Conservation (phyloP, 1,140 invertebrate species). For the Drosophila sechellia region DNA sequence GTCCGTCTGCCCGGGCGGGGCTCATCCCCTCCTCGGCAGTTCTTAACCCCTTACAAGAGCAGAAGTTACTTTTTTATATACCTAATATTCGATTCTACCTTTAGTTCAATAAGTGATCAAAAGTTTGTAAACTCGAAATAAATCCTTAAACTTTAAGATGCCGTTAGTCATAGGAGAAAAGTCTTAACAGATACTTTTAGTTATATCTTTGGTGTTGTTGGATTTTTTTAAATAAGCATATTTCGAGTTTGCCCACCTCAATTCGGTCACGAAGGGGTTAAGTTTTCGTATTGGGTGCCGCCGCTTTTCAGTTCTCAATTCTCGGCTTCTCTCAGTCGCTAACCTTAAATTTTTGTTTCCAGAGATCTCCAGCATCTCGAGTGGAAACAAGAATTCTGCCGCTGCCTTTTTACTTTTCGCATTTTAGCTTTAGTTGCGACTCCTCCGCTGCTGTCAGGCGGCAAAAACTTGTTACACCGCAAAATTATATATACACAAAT, state of each 20-base stretch:
- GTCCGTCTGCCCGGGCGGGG: conserved; percentile 34
- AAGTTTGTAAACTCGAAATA: too few species aligned
- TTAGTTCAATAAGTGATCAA: too few species aligned
- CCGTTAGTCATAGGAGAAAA: too few species aligned
- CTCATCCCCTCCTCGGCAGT: not conserved
- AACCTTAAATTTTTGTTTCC: conserved; percentile 72
- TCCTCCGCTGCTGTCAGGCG: conserved; percentile 69
- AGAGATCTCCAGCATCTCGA: conserved; percentile 59
- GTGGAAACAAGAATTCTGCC: conserved; percentile 74
- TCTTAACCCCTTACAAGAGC: conserved; percentile 12
- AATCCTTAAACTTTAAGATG: too few species aligned
- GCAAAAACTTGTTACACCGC: conserved; percentile 78
- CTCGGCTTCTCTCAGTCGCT: conserved; percentile 53
- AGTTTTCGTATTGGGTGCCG: conserved; percentile 21
- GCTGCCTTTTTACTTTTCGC: conserved; percentile 31
- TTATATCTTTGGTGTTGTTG: too few species aligned
- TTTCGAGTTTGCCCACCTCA: conserved; percentile 6
- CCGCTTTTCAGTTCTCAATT: conserved; percentile 21
- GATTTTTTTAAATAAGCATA: not conserved
- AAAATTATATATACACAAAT: conserved; percentile 59
- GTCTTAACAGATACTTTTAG: too few species aligned
- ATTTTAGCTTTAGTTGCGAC: conserved; percentile 52
- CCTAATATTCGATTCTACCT: too few species aligned
- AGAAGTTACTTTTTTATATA: not conserved
- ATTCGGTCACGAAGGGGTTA: conserved; percentile 27